Evolutionary conservation across 2,888 invertebrate species (phyloP), one percentile per base, ranked within the genome.

Genomic region (Trachelus iudaicus): DNA sequence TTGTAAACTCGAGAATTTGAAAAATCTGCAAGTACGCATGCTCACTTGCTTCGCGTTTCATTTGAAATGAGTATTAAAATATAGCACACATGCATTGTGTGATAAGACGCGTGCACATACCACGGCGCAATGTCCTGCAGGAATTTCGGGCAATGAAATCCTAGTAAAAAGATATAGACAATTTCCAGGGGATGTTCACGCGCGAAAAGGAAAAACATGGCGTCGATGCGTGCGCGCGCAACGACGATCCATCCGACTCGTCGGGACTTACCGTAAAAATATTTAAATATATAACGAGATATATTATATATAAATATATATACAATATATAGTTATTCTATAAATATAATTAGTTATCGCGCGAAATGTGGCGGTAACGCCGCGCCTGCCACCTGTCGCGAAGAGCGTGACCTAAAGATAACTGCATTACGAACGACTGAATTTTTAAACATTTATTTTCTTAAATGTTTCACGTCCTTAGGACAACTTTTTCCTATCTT

Each of bases 371-470:
- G 73, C 78, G 79, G 23, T 23, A 4, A 56, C 40, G 40, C 4
- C 79, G 69, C 76, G 77, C 79, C 34, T 75, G 77, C 77, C 77
- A 76, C 77, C 71, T 37, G 73, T 69, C 75, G 77, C 73, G 71
- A 71, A 71, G 71, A 71, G 31, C 71, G 15, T 71, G 71, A 71
- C 33, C 31, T 71, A 71, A 79, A 78, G 73, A 80, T 81, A 75
- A 81, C 81, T 81, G 80, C 80, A 80, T 82, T 83, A 81, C 82
- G 80, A 84, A 81, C 82, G 85, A 87, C 84, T 85, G 85, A 87
- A 84, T 81, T 80, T 84, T 78, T 71, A 77, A 81, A 77, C 79
- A 78, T 80, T 83, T 81, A 79, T 84, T 83, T 79, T 83, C 81
- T 82, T 85, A 77, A 80, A 85, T 79, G 79, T 79, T 78, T 78